Percentiles rank a stretch among this genome's conserved stretches.
These are phyloP conservation scores for Xiphophorus birchmanni DNA, from an alignment of 2,797 vertebrate genomes.

Conservation along the genomic window DNA sequence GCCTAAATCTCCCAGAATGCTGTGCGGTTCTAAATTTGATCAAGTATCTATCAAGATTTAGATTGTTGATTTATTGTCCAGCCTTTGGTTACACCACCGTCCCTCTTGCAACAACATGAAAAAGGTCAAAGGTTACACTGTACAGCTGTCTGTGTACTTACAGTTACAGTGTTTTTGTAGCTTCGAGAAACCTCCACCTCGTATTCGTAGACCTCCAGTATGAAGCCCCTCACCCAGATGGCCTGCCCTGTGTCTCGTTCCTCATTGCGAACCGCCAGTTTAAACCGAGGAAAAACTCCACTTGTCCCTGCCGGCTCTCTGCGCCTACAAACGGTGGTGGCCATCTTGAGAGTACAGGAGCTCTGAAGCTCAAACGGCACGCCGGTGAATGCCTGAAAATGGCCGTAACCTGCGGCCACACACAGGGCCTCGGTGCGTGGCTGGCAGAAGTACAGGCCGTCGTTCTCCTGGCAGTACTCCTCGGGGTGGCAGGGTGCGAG, in stretches of 20 bases:
- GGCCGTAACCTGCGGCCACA: constrained; percentile 90
- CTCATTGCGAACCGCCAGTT: constrained; percentile 88
- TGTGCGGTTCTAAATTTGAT: too few species aligned
- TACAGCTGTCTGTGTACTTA: constrained; percentile 70
- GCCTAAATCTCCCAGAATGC: too few species aligned
- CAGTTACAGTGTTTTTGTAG: constrained; percentile 94
- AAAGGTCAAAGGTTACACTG: neutral
- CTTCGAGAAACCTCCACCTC: constrained; percentile 91
- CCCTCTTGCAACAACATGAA: neutral
- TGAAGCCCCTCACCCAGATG: constrained; percentile 93
- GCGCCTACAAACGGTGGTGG: constrained; percentile 80
- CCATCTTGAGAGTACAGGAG: constrained; percentile 90
- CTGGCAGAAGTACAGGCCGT: constrained; percentile 88
- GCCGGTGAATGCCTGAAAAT: constrained; percentile 92
- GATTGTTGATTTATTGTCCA: too few species aligned
- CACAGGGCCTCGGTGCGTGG: constrained; percentile 90
- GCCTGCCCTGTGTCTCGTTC: constrained; percentile 94
- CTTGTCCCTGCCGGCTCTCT: constrained; percentile 33
- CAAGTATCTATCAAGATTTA: too few species aligned
- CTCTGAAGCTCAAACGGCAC: constrained; percentile 96
- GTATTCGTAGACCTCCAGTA: constrained; percentile 90
- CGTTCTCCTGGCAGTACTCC: constrained; percentile 91
- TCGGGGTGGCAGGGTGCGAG: constrained; percentile 86
- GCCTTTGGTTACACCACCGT: neutral
- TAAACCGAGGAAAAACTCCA: constrained; percentile 82